Evolutionary conservation across 2,113 vertebrate species (phyloP), one percentile per base, ranked within the genome.

Genomic region (Psilopsiagon aymara): DNA sequence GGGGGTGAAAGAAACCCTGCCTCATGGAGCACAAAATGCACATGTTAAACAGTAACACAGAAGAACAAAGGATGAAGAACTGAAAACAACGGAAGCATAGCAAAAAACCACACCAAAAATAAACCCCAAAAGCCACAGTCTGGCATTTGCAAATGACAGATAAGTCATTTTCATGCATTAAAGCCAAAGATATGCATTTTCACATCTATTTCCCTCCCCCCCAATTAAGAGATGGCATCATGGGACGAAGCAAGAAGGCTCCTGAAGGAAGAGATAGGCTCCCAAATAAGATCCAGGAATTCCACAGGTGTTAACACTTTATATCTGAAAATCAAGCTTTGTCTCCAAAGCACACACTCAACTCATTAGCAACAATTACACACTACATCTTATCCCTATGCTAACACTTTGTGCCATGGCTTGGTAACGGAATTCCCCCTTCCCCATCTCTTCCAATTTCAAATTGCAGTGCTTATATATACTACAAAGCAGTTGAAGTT

Each of bases 171-270:
- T 49, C 55, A 69, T 8, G 11, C 35, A 43, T 43, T 66, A 82
- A 71, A 82, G 14, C 4, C 52, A 78, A 51, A 3, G 0, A 37
- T 15, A 37, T 0, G 3, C 5, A 16, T 84, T 85, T 79, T n/a
- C 44, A 23, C 14, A 17, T 16, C 4, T 5, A 24, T 28, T 43
- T 21, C 23, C 8, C 14, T 25, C 24, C 24, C 24, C 18, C 49
- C 23, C 24, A 7, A 29, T 23, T 14, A 89, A 46, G 19, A 46
- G 71, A 41, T 21, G 25, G 66, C 52, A 73, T 64, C 55, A 35
- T 6, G 7, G 59, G 33, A 93, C 70, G 76, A 85, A 90, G 66
- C 1, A 3, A 43, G 49, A 70, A 70, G 15, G 41, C 7, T 74
- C 69, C 41, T 3, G 1, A 57, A 59, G 37, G 77, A 85, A 92